Conservation (phyloP, 2,888 invertebrate genomes). For the Amphiduros pacificus region DNA sequence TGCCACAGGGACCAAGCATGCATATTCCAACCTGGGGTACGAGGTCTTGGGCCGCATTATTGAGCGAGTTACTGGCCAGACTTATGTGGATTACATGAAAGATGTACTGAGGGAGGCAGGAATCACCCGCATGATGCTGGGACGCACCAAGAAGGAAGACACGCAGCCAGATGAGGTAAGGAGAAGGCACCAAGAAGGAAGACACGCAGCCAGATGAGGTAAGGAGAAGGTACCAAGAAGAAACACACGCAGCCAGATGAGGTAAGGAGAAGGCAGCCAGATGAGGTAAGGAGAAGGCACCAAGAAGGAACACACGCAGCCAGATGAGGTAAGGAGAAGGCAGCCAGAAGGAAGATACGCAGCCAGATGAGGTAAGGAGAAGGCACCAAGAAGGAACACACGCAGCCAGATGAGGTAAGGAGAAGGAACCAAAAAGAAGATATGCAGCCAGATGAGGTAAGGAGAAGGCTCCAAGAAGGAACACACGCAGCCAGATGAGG, state of each 20-base stretch:
- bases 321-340: conserved; percentile 39
- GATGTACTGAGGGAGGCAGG: conserved; percentile 28
- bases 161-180: conserved; percentile 35
- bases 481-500: too few species aligned
- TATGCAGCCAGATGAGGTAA: too few species aligned
- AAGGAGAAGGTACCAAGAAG: conserved; percentile 10
- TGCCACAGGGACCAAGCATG: conserved; percentile 41
- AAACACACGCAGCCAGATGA: conserved; percentile 31
- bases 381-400: conserved; percentile 25
- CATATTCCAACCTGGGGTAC: conserved; percentile 51
- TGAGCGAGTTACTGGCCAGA: conserved; percentile 35
- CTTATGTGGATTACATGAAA: conserved; percentile 36
- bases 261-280: too few species aligned
- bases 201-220: conserved; percentile 35
- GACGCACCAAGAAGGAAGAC: conserved; percentile 24
- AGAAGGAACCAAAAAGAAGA: not conserved
- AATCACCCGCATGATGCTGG: conserved; percentile 33
- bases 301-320: conserved; percentile 23
- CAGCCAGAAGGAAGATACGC: too few species aligned
- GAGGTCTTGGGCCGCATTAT: conserved; percentile 44
- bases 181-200: conserved; percentile 12
- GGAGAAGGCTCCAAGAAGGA: too few species aligned
- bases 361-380: too few species aligned
- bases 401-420: conserved; percentile 35
- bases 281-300: too few species aligned